These are phyloP conservation scores for Villa cingulata DNA, from an alignment of 2,888 invertebrate genomes.

Conservation along the genomic window DNA sequence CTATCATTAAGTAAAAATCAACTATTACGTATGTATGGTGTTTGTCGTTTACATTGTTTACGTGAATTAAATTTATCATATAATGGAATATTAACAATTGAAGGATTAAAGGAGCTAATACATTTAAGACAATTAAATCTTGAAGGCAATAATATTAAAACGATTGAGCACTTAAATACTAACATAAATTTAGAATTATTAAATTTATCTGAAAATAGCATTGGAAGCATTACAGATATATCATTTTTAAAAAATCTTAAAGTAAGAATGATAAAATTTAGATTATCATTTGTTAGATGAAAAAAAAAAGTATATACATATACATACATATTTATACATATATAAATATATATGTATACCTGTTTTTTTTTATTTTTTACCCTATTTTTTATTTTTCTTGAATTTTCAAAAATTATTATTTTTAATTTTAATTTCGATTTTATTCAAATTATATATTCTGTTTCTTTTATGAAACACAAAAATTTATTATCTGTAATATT, in stretches of 20 bases:
- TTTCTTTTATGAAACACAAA: too few relatives aligned
- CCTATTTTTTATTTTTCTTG: too few relatives aligned
- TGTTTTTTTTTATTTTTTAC: neutral
- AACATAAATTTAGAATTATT: conserved; percentile 69
- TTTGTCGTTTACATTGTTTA: conserved; percentile 64
- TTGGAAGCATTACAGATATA: conserved; percentile 71
- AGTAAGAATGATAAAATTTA: conserved; percentile 40
- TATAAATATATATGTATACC: too few relatives aligned
- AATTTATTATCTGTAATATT: too few relatives aligned
- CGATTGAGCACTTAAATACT: conserved; percentile 76
- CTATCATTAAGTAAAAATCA: conserved; percentile 76
- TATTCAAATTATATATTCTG: too few relatives aligned
- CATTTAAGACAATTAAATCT: conserved; percentile 71
- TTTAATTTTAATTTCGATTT: too few relatives aligned
- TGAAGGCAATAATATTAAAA: conserved; percentile 82
- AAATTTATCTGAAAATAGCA: conserved; percentile 81
- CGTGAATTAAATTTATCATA: conserved; percentile 71
- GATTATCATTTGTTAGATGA: conserved; percentile 2
- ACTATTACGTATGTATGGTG: conserved; percentile 74
- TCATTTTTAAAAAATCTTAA: conserved; percentile 69
- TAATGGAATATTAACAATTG: conserved; percentile 78
- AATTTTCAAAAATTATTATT: too few relatives aligned
- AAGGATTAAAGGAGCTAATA: conserved; percentile 72
- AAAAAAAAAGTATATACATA: too few relatives aligned
- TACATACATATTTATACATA: too few relatives aligned